A percentile compares a stretch with the other conserved stretches of the same genome.
These are phyloP conservation scores for Acanthosepion pharaonis DNA, from an alignment of 2,888 invertebrate genomes.

Conservation along the genomic window DNA sequence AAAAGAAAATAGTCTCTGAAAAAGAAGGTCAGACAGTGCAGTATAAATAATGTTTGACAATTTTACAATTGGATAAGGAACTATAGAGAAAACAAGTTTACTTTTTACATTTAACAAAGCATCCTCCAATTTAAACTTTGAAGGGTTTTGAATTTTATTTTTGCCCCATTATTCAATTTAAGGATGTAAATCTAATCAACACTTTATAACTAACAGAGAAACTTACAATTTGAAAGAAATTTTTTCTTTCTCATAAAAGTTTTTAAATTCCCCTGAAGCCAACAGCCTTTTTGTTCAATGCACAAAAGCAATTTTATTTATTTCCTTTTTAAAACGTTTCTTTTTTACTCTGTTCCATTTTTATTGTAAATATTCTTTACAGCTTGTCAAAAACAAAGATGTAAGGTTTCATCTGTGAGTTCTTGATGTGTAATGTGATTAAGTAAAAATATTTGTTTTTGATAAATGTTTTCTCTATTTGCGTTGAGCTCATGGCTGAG, in stretches of 20 bases:
- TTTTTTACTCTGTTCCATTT: neutral
- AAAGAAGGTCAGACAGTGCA: neutral
- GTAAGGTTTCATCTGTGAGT: neutral
- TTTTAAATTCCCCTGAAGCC: neutral
- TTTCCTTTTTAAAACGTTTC: neutral
- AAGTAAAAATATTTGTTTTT: neutral
- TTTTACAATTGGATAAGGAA: neutral
- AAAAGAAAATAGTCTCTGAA: too few relatives aligned
- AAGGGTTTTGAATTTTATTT: neutral
- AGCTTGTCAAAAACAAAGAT: neutral
- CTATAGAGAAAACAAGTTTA: neutral
- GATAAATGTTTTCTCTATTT: neutral
- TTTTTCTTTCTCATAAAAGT: neutral
- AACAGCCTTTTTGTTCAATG: neutral
- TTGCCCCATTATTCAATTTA: neutral
- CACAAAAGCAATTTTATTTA: neutral
- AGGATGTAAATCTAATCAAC: neutral
- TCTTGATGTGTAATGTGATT: conserved; percentile 11
- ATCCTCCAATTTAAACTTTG: neutral
- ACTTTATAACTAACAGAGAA: neutral
- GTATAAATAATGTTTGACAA: neutral
- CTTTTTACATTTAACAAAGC: neutral
- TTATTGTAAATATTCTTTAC: neutral
- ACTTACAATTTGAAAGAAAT: neutral
- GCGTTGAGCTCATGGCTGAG: neutral